phyloP scores from a whole-genome alignment of 2,797 vertebrate genomes.

The Xyrichtys novacula region DNA sequence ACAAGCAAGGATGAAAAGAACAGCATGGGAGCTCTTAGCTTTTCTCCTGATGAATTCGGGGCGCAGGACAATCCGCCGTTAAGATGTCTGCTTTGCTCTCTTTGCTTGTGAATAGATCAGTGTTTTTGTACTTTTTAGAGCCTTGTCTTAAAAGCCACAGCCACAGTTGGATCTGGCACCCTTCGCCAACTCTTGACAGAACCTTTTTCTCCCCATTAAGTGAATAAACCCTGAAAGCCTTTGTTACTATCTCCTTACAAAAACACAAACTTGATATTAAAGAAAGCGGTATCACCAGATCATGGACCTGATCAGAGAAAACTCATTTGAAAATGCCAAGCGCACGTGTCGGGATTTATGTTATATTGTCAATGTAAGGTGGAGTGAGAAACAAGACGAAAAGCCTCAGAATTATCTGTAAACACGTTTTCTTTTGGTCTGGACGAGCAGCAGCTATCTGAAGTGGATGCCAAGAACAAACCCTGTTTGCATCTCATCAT shows the following conservation, averaged over 20 bases:
- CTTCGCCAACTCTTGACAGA: conserved; percentile 39
- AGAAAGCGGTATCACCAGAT: neutral
- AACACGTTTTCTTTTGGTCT: too few species aligned
- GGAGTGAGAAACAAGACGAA: too few species aligned
- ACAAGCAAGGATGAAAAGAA: conserved; percentile 61
- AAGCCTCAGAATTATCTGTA: too few species aligned
- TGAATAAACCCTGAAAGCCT: conserved; percentile 17
- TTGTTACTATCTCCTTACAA: conserved; percentile 5
- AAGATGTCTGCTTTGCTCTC: conserved; percentile 52
- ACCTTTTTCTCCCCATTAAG: conserved; percentile 13
- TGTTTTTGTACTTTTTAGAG: conserved; percentile 47
- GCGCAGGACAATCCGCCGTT: conserved; percentile 51
- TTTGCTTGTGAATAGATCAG: conserved; percentile 53
- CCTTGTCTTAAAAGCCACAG: conserved; percentile 37
- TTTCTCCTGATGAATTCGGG: conserved; percentile 47
- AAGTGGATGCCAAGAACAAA: too few species aligned
- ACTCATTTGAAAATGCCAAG: neutral
- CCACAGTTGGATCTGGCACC: conserved; percentile 37
- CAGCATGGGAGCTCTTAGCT: conserved; percentile 53
- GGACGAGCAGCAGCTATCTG: too few species aligned
- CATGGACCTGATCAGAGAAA: neutral
- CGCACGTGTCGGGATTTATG: neutral
- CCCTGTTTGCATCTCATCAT: too few species aligned
- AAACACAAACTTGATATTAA: neutral
- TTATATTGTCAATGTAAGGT: too few species aligned